phyloP scores from a whole-genome alignment of 2,797 vertebrate species.

The Champsocephalus esox region DNA sequence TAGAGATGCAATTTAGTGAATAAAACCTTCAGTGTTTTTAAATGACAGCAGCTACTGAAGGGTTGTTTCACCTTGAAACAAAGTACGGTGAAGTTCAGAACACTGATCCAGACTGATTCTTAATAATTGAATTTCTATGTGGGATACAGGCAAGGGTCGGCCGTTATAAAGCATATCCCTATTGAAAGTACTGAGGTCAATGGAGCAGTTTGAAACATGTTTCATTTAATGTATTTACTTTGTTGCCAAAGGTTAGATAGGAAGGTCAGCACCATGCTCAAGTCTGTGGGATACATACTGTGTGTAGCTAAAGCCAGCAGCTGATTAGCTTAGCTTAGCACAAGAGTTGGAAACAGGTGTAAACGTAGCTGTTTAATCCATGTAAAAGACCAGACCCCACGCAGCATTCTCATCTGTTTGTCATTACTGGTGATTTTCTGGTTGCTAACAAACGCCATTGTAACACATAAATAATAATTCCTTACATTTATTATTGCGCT shows the following conservation, averaged over 20 bases:
- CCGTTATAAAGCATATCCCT: neutral
- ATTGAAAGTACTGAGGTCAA: neutral
- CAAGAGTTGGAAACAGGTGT: neutral
- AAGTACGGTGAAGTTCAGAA: constrained; percentile 1
- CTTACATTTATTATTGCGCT: too few relatives aligned
- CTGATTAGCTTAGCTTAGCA: neutral
- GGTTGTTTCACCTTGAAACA: constrained; percentile 50
- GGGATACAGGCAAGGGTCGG: neutral
- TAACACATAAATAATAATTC: too few relatives aligned
- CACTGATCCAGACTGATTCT: constrained; percentile 1
- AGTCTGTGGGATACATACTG: too few relatives aligned
- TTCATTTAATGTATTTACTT: neutral
- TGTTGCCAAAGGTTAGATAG: too few relatives aligned
- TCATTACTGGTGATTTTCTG: too few relatives aligned
- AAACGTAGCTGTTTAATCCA: too few relatives aligned
- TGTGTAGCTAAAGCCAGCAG: too few relatives aligned
- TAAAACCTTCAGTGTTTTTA: constrained; percentile 37
- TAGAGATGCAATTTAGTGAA: constrained; percentile 49
- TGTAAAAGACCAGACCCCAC: too few relatives aligned
- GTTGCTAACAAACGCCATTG: too few relatives aligned
- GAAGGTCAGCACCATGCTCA: too few relatives aligned
- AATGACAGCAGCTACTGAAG: constrained; percentile 11
- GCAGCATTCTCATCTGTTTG: too few relatives aligned
- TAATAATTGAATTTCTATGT: neutral
- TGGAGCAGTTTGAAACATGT: neutral